These are phyloP conservation scores for Limulus polyphemus DNA, from an alignment of 2,888 invertebrate genomes.

Conservation along the genomic window DNA sequence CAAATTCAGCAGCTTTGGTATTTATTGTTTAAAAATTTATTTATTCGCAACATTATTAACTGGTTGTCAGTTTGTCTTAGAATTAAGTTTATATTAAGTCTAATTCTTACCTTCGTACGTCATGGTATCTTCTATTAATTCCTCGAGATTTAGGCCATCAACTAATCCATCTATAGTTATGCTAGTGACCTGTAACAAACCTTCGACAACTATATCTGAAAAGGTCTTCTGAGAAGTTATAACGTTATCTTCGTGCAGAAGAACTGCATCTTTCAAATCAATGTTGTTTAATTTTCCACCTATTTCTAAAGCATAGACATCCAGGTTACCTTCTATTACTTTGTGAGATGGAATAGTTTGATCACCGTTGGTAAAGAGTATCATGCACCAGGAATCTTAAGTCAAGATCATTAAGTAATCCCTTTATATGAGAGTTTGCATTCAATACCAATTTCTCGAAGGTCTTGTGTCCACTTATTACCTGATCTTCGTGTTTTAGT, in stretches of 20 bases:
- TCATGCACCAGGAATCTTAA: conserved; percentile 10
- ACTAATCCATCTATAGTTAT: conserved; percentile 9
- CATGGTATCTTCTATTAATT: conserved; percentile 18
- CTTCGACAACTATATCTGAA: conserved; percentile 8
- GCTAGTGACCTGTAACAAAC: conserved; percentile 4
- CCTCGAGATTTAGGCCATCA: conserved; percentile 12
- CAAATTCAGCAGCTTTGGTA: neutral
- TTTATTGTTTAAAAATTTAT: neutral
- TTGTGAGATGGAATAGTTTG: conserved; percentile 12
- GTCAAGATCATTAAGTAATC: conserved; percentile 12
- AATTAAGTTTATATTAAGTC: too few species aligned
- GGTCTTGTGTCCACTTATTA: conserved; percentile 9
- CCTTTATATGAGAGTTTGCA: conserved; percentile 8
- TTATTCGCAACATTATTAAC: neutral
- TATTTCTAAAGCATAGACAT: conserved; percentile 11
- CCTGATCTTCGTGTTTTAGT: conserved; percentile 5
- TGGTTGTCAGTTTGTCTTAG: neutral
- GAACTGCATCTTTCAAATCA: conserved; percentile 13
- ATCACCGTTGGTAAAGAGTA: conserved; percentile 12
- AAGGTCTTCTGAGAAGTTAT: conserved; percentile 8
- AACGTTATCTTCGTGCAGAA: conserved; percentile 4
- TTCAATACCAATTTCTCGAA: conserved; percentile 11
- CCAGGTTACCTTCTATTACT: conserved; percentile 9
- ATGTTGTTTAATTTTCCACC: conserved; percentile 14
- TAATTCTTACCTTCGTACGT: conserved; percentile 10